These are phyloP conservation scores for Pogonophryne albipinna DNA, from an alignment of 2,797 vertebrate genomes.

Conservation along the genomic window DNA sequence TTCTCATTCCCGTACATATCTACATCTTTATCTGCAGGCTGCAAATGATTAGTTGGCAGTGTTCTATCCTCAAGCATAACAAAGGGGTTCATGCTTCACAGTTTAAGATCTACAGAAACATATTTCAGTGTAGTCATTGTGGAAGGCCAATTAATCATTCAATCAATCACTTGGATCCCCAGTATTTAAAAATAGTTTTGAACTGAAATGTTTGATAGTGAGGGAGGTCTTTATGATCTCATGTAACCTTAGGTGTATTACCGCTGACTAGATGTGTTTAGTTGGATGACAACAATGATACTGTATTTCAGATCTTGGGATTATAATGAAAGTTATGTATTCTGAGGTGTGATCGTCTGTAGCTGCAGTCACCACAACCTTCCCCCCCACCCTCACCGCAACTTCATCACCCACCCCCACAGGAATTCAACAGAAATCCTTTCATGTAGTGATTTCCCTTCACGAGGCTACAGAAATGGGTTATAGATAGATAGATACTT, in stretches of 20 bases:
- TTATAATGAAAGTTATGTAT: too few relatives aligned
- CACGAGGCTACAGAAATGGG: too few relatives aligned
- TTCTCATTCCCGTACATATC: not conserved
- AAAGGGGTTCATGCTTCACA: not conserved
- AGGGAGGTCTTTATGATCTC: not conserved
- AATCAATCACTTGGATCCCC: not conserved
- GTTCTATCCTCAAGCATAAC: not conserved
- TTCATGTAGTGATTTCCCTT: not conserved
- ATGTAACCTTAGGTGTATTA: too few relatives aligned
- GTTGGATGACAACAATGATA: not conserved
- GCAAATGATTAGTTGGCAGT: conserved; percentile 4
- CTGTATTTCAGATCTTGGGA: too few relatives aligned
- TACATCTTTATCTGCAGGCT: conserved; percentile 9
- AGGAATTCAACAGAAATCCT: not conserved
- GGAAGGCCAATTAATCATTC: not conserved
- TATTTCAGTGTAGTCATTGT: not conserved
- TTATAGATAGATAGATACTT: too few relatives aligned
- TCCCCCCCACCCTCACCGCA: too few relatives aligned
- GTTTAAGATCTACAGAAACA: not conserved
- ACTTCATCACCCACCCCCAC: too few relatives aligned
- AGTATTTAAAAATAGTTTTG: not conserved
- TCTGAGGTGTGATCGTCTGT: not conserved
- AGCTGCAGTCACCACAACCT: too few relatives aligned
- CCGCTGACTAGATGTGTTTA: not conserved
- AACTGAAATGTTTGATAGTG: not conserved